Base-by-base conservation (phyloP, 1,140 invertebrate genomes). In the Thrips palmi region DNA sequence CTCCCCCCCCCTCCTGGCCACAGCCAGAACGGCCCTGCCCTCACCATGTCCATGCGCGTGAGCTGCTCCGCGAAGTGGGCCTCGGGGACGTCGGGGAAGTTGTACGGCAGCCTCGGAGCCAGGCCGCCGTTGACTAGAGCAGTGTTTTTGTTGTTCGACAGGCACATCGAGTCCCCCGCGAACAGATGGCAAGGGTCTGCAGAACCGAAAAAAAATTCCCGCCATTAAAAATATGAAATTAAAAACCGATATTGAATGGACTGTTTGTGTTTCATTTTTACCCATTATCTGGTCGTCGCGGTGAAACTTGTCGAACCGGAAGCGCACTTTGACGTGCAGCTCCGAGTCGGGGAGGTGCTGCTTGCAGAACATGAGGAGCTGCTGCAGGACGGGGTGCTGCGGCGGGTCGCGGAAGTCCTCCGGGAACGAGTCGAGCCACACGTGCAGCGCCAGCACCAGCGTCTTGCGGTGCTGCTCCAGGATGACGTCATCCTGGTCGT, bases 391-490 rank as follows among this genome's bases (percentile, higher is more conserved):
- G n/a, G 73, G 65, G 59, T 85, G 80, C 46, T 71, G 68, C 27
- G 87, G 85, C n/a, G 78, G 71, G 46, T 88, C 78, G 33, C 77
- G 74, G 69, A 96, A 97, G 59, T 98, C 93, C 58, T 96, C 89
- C 27, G 87, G 81, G 56, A 93, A 97, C 30, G 82, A 82, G 56
- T 97, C 92, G 46, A 97, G 58, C 93, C 93, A 98, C 5, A 97
- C 87, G 52, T 92, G 83, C 39, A 97, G 64, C 40, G 87, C 78
- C 42, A 78, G 75, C 42, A 82, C 70, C 48, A 96, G 67, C 37
- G 87, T 89, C 60, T 83, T 88, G 45, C 45, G n/a, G n/a, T n/a
- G n/a, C n/a, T n/a, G n/a, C n/a, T n/a, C n/a, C n/a, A n/a, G n/a
- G n/a, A n/a, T n/a, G n/a, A n/a, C n/a, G n/a, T n/a, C n/a, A n/a